Conservation (phyloP, 2,113 vertebrate species). For the Antigone vipio region DNA sequence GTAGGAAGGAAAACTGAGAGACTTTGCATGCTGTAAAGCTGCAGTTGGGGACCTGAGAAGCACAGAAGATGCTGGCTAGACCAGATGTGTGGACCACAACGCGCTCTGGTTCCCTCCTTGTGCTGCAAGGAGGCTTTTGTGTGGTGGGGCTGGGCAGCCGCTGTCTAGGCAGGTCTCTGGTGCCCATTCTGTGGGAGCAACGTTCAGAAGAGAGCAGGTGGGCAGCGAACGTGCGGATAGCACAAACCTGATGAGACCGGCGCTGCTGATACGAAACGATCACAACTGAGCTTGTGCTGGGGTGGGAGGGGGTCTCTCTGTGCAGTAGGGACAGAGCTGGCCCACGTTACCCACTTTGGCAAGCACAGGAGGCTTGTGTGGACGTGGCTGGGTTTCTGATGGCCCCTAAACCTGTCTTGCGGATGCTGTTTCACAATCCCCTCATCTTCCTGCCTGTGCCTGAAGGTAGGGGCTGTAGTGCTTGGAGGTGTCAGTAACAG, state of each 20-base stretch:
- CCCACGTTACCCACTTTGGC: not conserved
- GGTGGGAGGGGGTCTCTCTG: not conserved
- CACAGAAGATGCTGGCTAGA: not conserved
- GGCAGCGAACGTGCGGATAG: not conserved
- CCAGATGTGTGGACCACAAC: not conserved
- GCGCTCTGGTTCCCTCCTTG: not conserved
- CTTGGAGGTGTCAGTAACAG: not conserved
- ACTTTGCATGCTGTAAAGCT: not conserved
- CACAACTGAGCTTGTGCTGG: not conserved
- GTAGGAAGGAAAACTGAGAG: not conserved
- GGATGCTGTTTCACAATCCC: not conserved
- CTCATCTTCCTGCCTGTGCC: not conserved
- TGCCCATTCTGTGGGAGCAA: not conserved
- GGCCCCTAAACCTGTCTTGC: not conserved
- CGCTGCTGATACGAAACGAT: rapidly evolving
- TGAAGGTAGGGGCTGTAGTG: not conserved
- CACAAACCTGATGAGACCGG: not conserved
- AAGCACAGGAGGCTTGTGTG: not conserved
- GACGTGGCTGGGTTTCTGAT: not conserved
- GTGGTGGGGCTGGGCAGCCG: not conserved
- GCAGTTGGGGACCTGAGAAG: not conserved
- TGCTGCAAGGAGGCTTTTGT: not conserved
- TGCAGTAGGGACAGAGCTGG: not conserved
- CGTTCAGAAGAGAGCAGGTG: not conserved
- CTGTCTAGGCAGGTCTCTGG: not conserved